Percentiles rank a stretch among this genome's conserved stretches.
phyloP scores from a whole-genome alignment of 2,113 vertebrate species.

The Naja naja region DNA sequence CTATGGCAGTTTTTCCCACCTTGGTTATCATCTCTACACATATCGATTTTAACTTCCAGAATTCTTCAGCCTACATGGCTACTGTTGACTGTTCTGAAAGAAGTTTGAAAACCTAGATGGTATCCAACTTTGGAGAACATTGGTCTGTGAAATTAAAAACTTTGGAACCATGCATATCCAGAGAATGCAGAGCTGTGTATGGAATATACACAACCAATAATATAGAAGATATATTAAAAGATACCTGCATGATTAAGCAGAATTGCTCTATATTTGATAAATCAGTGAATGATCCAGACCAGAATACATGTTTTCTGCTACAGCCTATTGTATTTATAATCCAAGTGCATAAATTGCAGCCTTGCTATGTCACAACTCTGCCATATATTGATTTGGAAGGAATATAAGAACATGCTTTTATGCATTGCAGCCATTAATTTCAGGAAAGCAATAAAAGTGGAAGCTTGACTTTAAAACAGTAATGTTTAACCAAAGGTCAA shows the following conservation, averaged over 20 bases:
- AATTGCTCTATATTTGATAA: neutral
- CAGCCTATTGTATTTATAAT: neutral
- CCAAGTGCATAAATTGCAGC: neutral
- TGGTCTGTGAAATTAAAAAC: neutral
- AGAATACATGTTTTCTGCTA: neutral
- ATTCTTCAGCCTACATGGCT: neutral
- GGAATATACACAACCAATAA: neutral
- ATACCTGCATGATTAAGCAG: neutral
- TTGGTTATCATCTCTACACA: neutral
- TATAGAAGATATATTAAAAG: neutral
- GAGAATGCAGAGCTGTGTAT: neutral
- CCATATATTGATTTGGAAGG: neutral
- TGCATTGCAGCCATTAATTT: neutral
- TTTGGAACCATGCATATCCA: neutral
- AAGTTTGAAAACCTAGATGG: neutral
- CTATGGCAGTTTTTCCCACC: neutral
- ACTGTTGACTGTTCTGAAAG: neutral
- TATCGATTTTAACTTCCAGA: neutral
- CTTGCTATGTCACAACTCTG: neutral
- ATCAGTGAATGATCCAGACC: neutral
- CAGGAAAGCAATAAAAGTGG: neutral
- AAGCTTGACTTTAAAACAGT: neutral
- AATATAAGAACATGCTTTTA: neutral
- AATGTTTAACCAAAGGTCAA: conserved; percentile 9
- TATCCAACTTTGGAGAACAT: neutral